phyloP scores from a whole-genome alignment of 2,797 vertebrate genomes.

The Prunella strophiata region DNA sequence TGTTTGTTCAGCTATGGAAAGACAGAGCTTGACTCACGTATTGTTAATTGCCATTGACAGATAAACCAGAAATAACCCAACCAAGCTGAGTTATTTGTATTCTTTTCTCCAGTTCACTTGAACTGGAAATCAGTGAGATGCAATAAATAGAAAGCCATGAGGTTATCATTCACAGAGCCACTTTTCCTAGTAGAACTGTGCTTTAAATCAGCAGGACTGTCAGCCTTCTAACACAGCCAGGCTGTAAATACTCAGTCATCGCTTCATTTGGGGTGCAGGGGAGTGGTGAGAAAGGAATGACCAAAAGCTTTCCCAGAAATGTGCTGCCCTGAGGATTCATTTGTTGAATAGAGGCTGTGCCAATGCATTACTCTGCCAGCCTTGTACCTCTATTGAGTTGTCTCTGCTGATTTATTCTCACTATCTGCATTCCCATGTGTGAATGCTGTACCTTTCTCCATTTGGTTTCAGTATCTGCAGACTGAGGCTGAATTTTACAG shows the following conservation, averaged over 20 bases:
- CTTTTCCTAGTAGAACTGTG: neutral
- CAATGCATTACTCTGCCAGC: neutral
- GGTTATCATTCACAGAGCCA: neutral
- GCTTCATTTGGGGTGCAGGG: neutral
- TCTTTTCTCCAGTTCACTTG: neutral
- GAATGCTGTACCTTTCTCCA: neutral
- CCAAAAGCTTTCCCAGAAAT: conserved; percentile 56
- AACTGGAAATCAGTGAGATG: neutral
- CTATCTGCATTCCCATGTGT: neutral
- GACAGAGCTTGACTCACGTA: neutral
- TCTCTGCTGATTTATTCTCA: neutral
- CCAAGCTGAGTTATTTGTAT: neutral
- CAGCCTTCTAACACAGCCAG: neutral
- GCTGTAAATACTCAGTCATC: conserved; percentile 24
- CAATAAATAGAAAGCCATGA: conserved; percentile 6
- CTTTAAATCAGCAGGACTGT: conserved; percentile 39
- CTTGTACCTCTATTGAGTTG: neutral
- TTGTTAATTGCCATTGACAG: neutral
- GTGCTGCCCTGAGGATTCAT: neutral
- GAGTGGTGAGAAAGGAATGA: conserved; percentile 30
- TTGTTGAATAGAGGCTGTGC: neutral
- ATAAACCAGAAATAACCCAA: neutral
- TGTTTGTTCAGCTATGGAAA: neutral
- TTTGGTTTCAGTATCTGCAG: neutral
- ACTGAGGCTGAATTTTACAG: neutral